Evolutionary conservation across 2,797 vertebrate genomes (phyloP).

Genomic region (Gouania willdenowi): DNA sequence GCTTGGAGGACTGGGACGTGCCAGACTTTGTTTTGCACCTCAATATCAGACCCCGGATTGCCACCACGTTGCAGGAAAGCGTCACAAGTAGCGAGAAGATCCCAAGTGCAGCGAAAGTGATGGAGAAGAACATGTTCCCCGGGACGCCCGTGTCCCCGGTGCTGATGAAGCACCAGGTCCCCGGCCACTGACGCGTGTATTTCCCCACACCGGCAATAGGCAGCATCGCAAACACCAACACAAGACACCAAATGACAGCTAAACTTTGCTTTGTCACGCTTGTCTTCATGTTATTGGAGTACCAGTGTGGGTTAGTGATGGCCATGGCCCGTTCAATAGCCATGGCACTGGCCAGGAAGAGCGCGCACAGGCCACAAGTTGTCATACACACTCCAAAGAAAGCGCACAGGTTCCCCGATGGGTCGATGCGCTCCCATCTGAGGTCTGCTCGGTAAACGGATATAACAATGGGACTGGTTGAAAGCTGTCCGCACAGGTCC

Average conservation of each 20-base stretch:
- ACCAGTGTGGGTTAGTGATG: constrained; percentile 92
- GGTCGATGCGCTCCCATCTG: constrained; percentile 81
- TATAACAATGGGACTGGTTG: constrained; percentile 93
- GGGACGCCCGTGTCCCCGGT: constrained; percentile 59
- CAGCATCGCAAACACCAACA: constrained; percentile 83
- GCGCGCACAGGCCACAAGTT: constrained; percentile 89
- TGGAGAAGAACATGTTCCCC: constrained; percentile 78
- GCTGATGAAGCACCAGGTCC: constrained; percentile 96
- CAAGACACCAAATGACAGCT: constrained; percentile 78
- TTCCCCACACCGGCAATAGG: constrained; percentile 83
- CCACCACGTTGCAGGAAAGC: constrained; percentile 87
- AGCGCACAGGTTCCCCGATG: constrained; percentile 80
- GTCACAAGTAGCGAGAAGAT: constrained; percentile 85
- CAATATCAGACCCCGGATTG: constrained; percentile 83
- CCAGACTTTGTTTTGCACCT: constrained; percentile 81
- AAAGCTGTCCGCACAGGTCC: constrained; percentile 89
- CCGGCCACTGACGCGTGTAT: constrained; percentile 91
- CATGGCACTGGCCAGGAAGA: constrained; percentile 92
- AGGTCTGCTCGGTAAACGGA: constrained; percentile 82
- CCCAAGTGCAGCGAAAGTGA: constrained; percentile 84
- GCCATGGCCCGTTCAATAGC: constrained; percentile 88
- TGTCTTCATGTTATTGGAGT: constrained; percentile 88
- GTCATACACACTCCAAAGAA: constrained; percentile 96
- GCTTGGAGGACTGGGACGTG: constrained; percentile 75
- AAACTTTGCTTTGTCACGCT: constrained; percentile 79